Conservation (phyloP, 2,797 vertebrate species). For the Mionectes olivaceus region DNA sequence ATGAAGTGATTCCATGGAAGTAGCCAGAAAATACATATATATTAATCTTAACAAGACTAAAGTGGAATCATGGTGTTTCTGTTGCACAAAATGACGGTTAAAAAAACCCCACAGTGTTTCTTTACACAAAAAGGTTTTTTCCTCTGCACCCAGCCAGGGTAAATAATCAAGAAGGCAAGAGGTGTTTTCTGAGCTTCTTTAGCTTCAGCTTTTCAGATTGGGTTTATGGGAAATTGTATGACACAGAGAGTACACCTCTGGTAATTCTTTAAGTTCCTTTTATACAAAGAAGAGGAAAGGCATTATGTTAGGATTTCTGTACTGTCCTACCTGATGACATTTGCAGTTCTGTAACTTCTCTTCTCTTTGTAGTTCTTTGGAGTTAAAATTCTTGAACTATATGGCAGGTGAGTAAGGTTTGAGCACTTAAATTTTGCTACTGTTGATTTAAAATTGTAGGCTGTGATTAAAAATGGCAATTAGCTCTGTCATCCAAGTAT, state of each 20-base stretch:
- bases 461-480: background rate
- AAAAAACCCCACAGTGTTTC: too few species aligned
- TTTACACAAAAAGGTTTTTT: background rate
- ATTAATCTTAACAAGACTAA: background rate
- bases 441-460: background rate
- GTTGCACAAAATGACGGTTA: background rate
- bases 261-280: background rate
- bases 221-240: background rate
- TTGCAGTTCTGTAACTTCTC: background rate
- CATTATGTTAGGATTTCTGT: background rate
- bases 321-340: background rate
- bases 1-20: background rate
- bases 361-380: background rate
- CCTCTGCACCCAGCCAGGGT: background rate
- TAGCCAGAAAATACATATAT: background rate
- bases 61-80: background rate
- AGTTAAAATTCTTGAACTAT: background rate
- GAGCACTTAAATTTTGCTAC: background rate
- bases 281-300: background rate
- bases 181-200: background rate
- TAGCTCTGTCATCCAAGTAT: background rate
- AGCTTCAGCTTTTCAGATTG: background rate
- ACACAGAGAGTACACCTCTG: background rate
- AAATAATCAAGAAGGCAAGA: background rate
- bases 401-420: background rate